These are phyloP conservation scores for Sorex fumeus DNA, from an alignment of 2,113 vertebrate species.

Conservation along the genomic window DNA sequence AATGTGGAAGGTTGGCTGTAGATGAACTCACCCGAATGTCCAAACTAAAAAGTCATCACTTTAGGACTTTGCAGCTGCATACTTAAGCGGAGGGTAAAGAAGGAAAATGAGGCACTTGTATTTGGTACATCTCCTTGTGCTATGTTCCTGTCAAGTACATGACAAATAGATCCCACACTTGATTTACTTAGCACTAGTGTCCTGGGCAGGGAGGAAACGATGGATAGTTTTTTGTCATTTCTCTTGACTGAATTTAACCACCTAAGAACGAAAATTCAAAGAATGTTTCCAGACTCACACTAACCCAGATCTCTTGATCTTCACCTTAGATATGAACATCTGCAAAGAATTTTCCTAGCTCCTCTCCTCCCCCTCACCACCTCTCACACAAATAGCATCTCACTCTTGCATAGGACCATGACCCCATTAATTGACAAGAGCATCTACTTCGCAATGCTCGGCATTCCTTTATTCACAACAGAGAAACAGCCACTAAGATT, in stretches of 20 bases:
- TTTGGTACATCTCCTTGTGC: not conserved
- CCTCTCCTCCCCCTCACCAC: not conserved
- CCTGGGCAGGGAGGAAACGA: slow-evolving; percentile 29
- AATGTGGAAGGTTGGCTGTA: not conserved
- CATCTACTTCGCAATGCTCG: slow-evolving; percentile 8
- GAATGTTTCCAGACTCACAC: not conserved
- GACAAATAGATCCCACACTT: slow-evolving; percentile 11
- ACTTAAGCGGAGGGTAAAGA: not conserved
- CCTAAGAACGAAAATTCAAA: slow-evolving; percentile 50
- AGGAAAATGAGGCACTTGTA: not conserved
- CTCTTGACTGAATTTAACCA: not conserved
- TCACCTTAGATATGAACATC: slow-evolving; percentile 29
- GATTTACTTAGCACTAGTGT: slow-evolving; percentile 30
- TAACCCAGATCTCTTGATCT: not conserved
- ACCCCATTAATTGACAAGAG: not conserved
- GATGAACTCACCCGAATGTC: not conserved
- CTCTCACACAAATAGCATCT: not conserved
- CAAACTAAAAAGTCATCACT: not conserved
- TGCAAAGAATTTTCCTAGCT: slow-evolving; percentile 30
- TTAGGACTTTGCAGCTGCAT: not conserved
- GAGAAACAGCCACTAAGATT: not conserved
- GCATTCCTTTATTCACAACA: slow-evolving; percentile 38
- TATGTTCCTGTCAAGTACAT: not conserved
- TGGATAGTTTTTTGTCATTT: not conserved
- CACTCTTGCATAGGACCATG: not conserved